A percentile compares a stretch with the other conserved stretches of the same genome.
Evolutionary conservation across 2,888 invertebrate species (phyloP).

Genomic region (Notodonta ziczac): DNA sequence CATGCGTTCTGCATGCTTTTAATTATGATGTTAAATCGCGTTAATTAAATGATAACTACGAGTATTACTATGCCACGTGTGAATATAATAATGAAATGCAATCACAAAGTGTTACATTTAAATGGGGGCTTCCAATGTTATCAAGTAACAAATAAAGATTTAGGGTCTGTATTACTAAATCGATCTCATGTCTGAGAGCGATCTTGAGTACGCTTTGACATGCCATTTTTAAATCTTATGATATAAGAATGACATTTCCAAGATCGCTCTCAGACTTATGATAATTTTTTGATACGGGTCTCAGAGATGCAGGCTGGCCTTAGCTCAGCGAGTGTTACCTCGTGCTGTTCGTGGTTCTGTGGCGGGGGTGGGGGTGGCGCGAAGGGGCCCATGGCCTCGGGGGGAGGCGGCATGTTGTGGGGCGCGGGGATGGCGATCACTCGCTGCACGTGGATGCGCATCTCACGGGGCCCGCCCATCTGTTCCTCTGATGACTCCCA

Average conservation of each 20-base stretch:
- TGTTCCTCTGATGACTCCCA: conserved; percentile 81
- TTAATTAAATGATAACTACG: background rate
- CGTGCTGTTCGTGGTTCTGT: conserved; percentile 66
- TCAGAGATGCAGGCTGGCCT: too few species aligned
- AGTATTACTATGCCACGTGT: background rate
- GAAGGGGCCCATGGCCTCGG: conserved; percentile 66
- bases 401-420: conserved; percentile 69
- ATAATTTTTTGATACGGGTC: too few species aligned
- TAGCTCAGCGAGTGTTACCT: conserved; percentile 44
- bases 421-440: conserved; percentile 77
- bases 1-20: background rate
- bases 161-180: too few species aligned
- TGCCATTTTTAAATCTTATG: too few species aligned
- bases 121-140: too few species aligned
- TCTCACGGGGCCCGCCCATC: conserved; percentile 70
- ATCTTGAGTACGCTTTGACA: too few species aligned
- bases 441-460: conserved; percentile 81
- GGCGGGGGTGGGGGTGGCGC: conserved; percentile 71
- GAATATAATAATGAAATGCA: background rate
- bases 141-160: too few species aligned
- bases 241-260: too few species aligned
- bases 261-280: too few species aligned
- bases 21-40: background rate
- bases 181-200: too few species aligned
- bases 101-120: too few species aligned